A percentile compares a stretch with the other conserved stretches of the same genome.
These are phyloP conservation scores for Plusia festucae DNA, from an alignment of 2,888 invertebrate genomes.

Conservation along the genomic window DNA sequence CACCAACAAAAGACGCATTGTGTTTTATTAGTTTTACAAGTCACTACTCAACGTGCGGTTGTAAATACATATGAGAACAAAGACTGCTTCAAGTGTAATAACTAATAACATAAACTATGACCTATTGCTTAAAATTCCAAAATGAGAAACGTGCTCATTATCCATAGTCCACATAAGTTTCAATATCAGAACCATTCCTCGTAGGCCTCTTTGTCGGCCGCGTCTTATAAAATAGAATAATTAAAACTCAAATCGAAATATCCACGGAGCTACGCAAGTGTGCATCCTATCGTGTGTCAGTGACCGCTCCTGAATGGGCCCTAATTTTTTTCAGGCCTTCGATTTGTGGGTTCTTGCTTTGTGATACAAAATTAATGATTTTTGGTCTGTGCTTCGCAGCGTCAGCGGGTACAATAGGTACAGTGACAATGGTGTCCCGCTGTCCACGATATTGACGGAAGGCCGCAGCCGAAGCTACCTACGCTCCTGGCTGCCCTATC, in stretches of 20 bases:
- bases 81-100: constrained; percentile 56
- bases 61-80: constrained; percentile 63
- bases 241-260: constrained; percentile 82
- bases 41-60: constrained; percentile 66
- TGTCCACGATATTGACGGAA: constrained; percentile 87
- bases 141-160: constrained; percentile 35
- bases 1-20: constrained; percentile 75
- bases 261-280: constrained; percentile 63
- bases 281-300: constrained; percentile 77
- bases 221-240: constrained; percentile 68
- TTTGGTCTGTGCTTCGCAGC: constrained; percentile 85
- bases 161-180: constrained; percentile 53
- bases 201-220: constrained; percentile 46
- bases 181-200: constrained; percentile 50
- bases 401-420: constrained; percentile 79
- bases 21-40: constrained; percentile 74
- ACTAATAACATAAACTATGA: constrained; percentile 25
- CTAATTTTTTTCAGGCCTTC: constrained; percentile 84
- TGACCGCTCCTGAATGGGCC: constrained; percentile 84
- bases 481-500: constrained; percentile 78
- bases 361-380: constrained; percentile 89
- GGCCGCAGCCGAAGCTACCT: constrained; percentile 79
- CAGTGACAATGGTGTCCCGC: constrained; percentile 88
- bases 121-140: constrained; percentile 20
- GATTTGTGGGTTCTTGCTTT: constrained; percentile 89